Evolutionary conservation across 2,113 vertebrate species (phyloP).

Genomic region (Aythya baeri): DNA sequence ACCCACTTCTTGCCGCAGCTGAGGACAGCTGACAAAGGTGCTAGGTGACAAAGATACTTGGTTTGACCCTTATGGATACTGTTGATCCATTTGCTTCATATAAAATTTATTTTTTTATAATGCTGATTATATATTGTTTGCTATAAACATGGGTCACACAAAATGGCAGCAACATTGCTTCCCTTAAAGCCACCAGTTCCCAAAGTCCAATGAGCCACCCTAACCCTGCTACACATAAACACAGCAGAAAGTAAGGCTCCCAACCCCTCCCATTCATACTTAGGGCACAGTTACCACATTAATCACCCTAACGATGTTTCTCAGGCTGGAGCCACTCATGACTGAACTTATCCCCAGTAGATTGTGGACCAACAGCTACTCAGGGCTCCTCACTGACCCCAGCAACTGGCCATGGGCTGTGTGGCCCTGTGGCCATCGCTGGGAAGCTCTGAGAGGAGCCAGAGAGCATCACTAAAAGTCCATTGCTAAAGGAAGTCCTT

Average conservation of each 20-base stretch:
- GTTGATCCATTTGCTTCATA: background rate
- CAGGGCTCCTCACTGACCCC: background rate
- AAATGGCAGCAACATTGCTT: rapidly evolving
- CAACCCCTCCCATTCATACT: background rate
- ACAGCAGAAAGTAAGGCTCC: background rate
- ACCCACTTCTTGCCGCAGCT: background rate
- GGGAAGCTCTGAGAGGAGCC: background rate
- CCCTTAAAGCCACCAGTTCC: background rate
- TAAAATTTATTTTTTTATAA: background rate
- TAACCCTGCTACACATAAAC: background rate
- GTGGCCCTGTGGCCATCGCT: rapidly evolving
- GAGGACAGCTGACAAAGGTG: background rate
- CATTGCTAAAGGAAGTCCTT: background rate
- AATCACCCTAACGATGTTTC: background rate
- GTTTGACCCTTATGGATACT: rapidly evolving
- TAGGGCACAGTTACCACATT: background rate
- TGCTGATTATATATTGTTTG: background rate
- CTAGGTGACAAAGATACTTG: background rate
- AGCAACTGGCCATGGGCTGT: rapidly evolving
- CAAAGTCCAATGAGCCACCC: background rate
- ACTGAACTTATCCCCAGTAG: background rate
- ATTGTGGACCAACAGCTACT: background rate
- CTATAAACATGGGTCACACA: background rate
- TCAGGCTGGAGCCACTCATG: background rate
- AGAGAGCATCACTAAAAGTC: background rate